Evolutionary conservation across 1,140 invertebrate genomes (phyloP).

Genomic region (Apis mellifera): DNA sequence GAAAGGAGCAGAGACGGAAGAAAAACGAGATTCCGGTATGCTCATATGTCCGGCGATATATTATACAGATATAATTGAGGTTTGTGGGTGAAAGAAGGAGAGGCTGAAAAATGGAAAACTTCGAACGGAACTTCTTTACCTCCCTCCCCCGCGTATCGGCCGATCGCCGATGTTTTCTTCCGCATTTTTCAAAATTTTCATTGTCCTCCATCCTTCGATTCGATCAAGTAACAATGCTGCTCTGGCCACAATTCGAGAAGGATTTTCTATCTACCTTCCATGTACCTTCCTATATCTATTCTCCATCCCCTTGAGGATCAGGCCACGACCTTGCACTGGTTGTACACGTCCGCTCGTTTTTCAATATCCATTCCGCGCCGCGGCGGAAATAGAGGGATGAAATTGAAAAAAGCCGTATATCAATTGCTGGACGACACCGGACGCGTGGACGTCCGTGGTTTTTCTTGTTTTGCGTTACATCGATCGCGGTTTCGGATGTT

Average conservation of each 20-base stretch:
- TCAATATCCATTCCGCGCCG: conserved; percentile 22
- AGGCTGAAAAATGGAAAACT: conserved; percentile 39
- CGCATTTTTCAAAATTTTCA: conserved; percentile 62
- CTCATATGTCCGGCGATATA: conserved; percentile 16
- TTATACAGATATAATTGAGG: conserved; percentile 51
- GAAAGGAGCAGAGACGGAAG: conserved; percentile 5
- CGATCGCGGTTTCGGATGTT: background rate
- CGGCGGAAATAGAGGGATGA: background rate
- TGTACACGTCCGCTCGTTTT: conserved; percentile 17
- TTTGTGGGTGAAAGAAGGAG: background rate
- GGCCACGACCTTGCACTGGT: background rate
- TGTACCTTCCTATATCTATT: conserved; percentile 33
- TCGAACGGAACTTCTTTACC: no score
- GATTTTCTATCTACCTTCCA: conserved; percentile 60
- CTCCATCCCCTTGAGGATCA: background rate
- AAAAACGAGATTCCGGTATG: conserved; percentile 1
- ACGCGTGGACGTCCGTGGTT: background rate
- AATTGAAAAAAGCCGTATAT: conserved; percentile 1
- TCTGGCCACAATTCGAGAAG: conserved; percentile 53
- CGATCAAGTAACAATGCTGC: conserved; percentile 56
- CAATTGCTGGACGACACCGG: background rate
- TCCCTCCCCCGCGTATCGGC: conserved; percentile 32
- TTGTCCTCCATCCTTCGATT: conserved; percentile 48
- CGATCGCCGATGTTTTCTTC: conserved; percentile 18
- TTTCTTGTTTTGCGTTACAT: background rate